These are phyloP conservation scores for Acronicta alni DNA, from an alignment of 2,888 invertebrate species.

Conservation along the genomic window DNA sequence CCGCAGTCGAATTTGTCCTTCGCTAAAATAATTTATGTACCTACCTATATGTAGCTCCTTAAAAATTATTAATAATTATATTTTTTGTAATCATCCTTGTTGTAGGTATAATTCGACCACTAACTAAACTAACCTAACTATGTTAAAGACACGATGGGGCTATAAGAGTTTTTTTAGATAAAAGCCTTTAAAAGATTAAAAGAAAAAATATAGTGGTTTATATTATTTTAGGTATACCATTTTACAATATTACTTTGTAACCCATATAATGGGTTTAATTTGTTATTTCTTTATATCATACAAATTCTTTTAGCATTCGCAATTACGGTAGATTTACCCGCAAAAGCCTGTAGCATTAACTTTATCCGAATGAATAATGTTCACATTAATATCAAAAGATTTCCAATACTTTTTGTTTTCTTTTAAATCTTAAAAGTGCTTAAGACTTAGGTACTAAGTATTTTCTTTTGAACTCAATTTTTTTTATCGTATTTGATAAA, in stretches of 20 bases:
- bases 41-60: too few relatives aligned
- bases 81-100: too few relatives aligned
- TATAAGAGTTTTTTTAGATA: too few relatives aligned
- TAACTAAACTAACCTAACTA: too few relatives aligned
- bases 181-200: too few relatives aligned
- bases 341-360: neutral
- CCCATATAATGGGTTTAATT: neutral
- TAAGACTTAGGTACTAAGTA: neutral
- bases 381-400: constrained; percentile 8
- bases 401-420: constrained; percentile 14
- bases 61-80: too few relatives aligned
- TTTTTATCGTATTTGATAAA: neutral
- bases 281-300: neutral
- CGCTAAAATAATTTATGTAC: too few relatives aligned
- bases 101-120: too few relatives aligned
- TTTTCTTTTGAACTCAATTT: neutral
- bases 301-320: constrained; percentile 5
- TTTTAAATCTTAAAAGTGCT: constrained; percentile 2
- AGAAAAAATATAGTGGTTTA: too few relatives aligned
- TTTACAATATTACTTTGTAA: neutral
- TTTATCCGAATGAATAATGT: constrained; percentile 15
- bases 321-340: constrained; percentile 16
- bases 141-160: too few relatives aligned
- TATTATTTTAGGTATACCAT: too few relatives aligned
- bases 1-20: too few relatives aligned